Percentiles rank a stretch among this genome's conserved stretches.
Conservation (phyloP, 2,113 vertebrate species). For the Hydrolagus affinis region DNA sequence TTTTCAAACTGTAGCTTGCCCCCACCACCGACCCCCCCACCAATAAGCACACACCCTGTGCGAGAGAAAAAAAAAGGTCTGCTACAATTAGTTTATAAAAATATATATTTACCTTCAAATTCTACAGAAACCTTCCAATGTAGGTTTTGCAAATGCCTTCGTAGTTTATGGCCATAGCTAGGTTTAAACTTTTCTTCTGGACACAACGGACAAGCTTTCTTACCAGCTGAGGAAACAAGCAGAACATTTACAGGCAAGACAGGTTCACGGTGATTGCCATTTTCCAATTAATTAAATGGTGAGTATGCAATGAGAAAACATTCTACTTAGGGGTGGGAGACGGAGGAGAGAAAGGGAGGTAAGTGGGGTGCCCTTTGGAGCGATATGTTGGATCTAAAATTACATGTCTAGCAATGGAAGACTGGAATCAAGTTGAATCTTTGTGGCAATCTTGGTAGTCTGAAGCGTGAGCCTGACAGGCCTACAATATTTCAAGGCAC, state of each 20-base stretch:
- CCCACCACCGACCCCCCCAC: too few relatives aligned
- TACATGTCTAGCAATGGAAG: too few relatives aligned
- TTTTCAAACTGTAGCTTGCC: background rate
- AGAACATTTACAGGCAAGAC: background rate
- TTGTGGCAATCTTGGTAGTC: too few relatives aligned
- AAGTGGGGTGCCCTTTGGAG: too few relatives aligned
- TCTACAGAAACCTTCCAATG: slow-evolving; percentile 96
- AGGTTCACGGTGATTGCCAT: background rate
- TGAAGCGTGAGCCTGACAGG: too few relatives aligned
- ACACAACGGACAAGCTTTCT: slow-evolving; percentile 80
- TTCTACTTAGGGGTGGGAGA: too few relatives aligned
- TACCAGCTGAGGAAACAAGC: slow-evolving; percentile 59
- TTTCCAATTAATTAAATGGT: background rate
- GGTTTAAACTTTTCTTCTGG: slow-evolving; percentile 86
- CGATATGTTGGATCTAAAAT: too few relatives aligned
- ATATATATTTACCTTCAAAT: slow-evolving; percentile 72
- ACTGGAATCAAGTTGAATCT: too few relatives aligned
- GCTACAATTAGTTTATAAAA: background rate
- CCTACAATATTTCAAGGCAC: too few relatives aligned
- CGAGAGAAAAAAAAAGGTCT: background rate
- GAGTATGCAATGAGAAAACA: too few relatives aligned
- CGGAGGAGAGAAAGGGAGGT: too few relatives aligned
- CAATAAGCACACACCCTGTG: background rate
- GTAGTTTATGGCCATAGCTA: slow-evolving; percentile 79
- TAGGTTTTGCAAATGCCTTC: slow-evolving; percentile 84